These are phyloP conservation scores for Lasioglossum zephyrum DNA, from an alignment of 2,888 invertebrate species.

Conservation along the genomic window DNA sequence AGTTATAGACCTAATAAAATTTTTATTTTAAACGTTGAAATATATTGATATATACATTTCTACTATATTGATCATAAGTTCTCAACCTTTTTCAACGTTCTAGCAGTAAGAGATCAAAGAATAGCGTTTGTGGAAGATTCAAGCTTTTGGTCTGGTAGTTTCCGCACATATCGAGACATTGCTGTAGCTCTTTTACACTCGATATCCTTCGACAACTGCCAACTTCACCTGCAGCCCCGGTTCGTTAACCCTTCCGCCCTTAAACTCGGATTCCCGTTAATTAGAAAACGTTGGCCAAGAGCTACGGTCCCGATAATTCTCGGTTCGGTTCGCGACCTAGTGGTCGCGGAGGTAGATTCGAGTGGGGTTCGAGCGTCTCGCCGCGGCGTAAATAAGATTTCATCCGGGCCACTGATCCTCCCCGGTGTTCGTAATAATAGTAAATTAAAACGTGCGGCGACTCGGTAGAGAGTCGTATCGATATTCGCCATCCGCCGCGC, in stretches of 20 bases:
- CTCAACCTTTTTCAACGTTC: background rate
- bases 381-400: constrained; percentile 49
- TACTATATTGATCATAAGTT: background rate
- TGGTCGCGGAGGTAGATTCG: background rate
- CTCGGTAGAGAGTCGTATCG: constrained; percentile 46
- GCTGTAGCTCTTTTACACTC: constrained; percentile 5
- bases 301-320: constrained; percentile 40
- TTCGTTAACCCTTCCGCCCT: constrained; percentile 1
- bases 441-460: constrained; percentile 62
- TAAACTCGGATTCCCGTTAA: constrained; percentile 33
- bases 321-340: constrained; percentile 12
- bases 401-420: constrained; percentile 30
- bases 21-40: background rate
- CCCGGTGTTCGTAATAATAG: constrained; percentile 58
- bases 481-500: constrained; percentile 36
- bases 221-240: background rate
- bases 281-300: constrained; percentile 38
- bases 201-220: background rate
- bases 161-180: background rate
- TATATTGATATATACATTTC: background rate
- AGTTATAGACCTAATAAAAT: too few species aligned
- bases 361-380: background rate
- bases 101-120: background rate
- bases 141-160: background rate
- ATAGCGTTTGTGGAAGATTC: background rate